phyloP scores from a whole-genome alignment of 1,140 invertebrate genomes.

The Monomorium pharaonis region DNA sequence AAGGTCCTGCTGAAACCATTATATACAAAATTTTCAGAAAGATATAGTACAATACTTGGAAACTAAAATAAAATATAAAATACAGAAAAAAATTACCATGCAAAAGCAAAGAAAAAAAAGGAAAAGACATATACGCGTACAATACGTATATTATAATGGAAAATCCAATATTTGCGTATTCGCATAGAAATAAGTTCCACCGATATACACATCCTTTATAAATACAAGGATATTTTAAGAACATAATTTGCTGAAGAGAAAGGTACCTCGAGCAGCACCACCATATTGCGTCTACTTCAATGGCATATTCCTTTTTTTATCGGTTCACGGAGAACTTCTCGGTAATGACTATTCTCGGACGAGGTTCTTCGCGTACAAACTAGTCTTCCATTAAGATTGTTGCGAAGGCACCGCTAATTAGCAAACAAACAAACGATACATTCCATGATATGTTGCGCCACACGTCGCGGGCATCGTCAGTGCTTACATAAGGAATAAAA shows the following conservation, averaged over 20 bases:
- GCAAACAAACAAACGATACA: constrained; percentile 31
- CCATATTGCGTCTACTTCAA: not conserved
- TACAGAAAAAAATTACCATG: not conserved
- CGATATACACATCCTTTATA: not conserved
- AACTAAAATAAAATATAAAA: not conserved
- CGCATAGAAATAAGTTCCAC: not conserved
- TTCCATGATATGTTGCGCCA: not conserved
- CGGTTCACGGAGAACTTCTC: not conserved
- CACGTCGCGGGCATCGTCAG: not conserved
- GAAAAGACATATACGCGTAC: not conserved
- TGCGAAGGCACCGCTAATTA: constrained; percentile 18
- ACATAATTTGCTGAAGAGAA: not conserved
- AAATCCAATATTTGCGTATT: not conserved
- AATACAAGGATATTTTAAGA: not conserved
- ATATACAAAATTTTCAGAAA: not conserved
- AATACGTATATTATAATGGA: not conserved
- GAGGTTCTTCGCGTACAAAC: not conserved
- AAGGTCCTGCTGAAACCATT: not conserved
- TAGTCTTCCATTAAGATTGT: constrained; percentile 9
- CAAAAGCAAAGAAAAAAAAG: not conserved
- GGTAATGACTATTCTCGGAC: not conserved
- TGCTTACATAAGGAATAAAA: constrained; percentile 32
- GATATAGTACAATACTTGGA: not conserved
- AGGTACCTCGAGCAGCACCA: not conserved
- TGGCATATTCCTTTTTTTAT: not conserved